Conservation (phyloP, 2,888 invertebrate genomes). For the Ophion ellenae region DNA sequence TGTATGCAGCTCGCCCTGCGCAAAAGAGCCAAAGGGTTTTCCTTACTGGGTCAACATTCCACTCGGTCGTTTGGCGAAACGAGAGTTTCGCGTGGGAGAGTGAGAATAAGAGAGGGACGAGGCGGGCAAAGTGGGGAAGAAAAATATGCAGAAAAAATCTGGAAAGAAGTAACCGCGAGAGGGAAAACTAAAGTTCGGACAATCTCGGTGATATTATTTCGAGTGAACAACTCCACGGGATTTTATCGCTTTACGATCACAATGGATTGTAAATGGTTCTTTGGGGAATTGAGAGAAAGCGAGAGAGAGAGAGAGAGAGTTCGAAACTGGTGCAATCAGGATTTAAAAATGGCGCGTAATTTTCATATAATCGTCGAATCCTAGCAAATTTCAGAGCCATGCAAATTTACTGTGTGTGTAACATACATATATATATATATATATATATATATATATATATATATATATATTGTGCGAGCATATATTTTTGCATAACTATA, state of each 20-base stretch:
- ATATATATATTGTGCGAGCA: not conserved
- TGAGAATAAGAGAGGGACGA: constrained; percentile 2
- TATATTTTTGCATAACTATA: not conserved
- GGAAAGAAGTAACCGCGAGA: constrained; percentile 5
- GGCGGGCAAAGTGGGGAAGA: not conserved
- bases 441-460: not conserved
- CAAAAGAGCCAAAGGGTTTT: constrained; percentile 71
- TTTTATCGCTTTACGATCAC: constrained; percentile 13
- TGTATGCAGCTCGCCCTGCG: constrained; percentile 66
- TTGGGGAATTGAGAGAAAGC: constrained; percentile 9
- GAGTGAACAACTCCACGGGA: not conserved
- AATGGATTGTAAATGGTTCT: constrained; percentile 10
- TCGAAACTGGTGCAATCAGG: constrained; percentile 23
- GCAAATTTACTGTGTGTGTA: constrained; percentile 20
- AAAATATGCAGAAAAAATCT: not conserved
- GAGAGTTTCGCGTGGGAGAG: constrained; percentile 35
- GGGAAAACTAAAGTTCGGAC: constrained; percentile 22
- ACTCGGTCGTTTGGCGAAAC: constrained; percentile 61
- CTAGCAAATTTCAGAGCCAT: not conserved
- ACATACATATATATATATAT: no score
- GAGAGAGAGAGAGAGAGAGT: constrained; percentile 4
- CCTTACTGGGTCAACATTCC: constrained; percentile 78
- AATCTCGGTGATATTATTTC: constrained; percentile 20
- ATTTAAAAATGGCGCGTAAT: constrained; percentile 29
- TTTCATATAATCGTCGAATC: constrained; percentile 36